phyloP scores from a whole-genome alignment of 2,113 vertebrate genomes.

The Strix uralensis region DNA sequence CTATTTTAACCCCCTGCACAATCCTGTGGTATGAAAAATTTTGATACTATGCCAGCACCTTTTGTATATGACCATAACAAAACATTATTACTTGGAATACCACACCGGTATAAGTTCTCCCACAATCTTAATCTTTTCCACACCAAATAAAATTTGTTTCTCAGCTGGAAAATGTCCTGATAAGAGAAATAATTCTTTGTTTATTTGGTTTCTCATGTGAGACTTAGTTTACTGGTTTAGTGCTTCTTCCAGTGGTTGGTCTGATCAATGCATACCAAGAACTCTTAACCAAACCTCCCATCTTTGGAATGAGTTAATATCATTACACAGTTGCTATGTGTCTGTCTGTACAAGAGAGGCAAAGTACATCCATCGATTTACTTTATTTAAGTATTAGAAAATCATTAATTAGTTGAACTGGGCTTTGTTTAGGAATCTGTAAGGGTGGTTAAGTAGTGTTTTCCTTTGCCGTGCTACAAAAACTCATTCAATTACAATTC shows the following conservation, averaged over 20 bases:
- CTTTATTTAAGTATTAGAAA: background rate
- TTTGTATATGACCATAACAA: background rate
- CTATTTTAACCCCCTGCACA: background rate
- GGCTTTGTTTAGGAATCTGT: background rate
- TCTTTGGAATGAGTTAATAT: background rate
- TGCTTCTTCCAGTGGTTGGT: background rate
- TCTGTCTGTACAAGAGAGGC: background rate
- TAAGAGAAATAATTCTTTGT: background rate
- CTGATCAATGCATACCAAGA: background rate
- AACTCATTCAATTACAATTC: background rate
- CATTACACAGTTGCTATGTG: background rate
- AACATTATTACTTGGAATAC: background rate
- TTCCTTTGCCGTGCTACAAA: background rate
- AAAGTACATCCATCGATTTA: background rate
- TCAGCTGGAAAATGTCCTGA: background rate
- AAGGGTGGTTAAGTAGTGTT: background rate
- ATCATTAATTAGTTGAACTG: background rate
- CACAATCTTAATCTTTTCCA: background rate
- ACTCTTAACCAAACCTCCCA: background rate
- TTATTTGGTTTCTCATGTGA: background rate
- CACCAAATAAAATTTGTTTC: background rate
- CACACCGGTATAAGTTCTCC: background rate
- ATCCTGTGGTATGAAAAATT: background rate
- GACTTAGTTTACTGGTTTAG: background rate
- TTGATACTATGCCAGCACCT: background rate